These are phyloP conservation scores for Nibea albiflora DNA, from an alignment of 2,113 vertebrate species.

Conservation along the genomic window DNA sequence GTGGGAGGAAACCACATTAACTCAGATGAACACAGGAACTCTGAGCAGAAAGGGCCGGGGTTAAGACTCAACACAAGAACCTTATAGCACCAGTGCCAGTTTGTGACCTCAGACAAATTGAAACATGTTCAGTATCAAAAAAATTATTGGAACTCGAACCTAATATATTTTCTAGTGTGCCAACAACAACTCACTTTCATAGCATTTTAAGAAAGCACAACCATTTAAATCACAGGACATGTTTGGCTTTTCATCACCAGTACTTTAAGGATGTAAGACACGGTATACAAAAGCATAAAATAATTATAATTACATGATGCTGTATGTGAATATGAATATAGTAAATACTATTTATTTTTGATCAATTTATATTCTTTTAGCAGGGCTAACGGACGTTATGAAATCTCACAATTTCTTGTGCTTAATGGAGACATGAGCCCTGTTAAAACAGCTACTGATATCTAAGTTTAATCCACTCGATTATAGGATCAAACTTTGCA, in stretches of 20 bases:
- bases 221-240: not conserved
- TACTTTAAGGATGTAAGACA: not conserved
- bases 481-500: slow-evolving; percentile 41
- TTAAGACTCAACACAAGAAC: not conserved
- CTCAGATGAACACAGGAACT: slow-evolving; percentile 25
- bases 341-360: not conserved
- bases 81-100: not conserved
- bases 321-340: not conserved
- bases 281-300: not conserved
- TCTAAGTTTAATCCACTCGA: slow-evolving; percentile 23
- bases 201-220: not conserved
- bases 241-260: not conserved
- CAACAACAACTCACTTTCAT: not conserved
- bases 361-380: too few relatives aligned
- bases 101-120: slow-evolving; percentile 9
- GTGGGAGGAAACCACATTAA: slow-evolving; percentile 34
- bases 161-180: not conserved
- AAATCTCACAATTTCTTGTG: not conserved
- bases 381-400: not conserved
- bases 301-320: not conserved
- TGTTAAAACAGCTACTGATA: not conserved
- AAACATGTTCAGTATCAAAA: not conserved
- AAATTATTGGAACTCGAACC: not conserved
- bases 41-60: not conserved
- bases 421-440: slow-evolving; percentile 8